Evolutionary conservation across 2,797 vertebrate genomes (phyloP), one percentile per base, ranked within the genome.

Genomic region (Gobionotothen gibberifrons): DNA sequence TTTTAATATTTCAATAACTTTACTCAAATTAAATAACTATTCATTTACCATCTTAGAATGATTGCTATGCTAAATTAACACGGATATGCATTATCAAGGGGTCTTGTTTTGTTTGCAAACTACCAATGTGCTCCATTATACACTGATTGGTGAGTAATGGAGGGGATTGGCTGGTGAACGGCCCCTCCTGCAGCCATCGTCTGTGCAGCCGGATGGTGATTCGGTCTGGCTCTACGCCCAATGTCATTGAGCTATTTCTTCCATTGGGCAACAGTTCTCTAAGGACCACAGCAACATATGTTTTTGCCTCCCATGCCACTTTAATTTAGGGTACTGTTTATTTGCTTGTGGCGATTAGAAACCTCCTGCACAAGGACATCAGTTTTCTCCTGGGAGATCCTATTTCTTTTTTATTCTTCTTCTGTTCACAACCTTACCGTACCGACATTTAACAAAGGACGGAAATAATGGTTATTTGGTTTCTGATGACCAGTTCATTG

Each of bases 261-360:
- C 74, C 77, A 69, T 12, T 69, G 72, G 67, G 74, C 77, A 55
- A 76, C 58, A 54, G 63, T 72, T 82, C 81, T 87, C 86, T 43
- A 43, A 59, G 75, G 85, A 80, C 69, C 36, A 47, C 48, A 59
- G 59, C 79, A 83, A 87, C 85, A 84, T 87, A 79, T 85, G 78
- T 73, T 76, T 80, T 71, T 66, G 69, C 15, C 62, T 85, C 78
- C 69, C 66, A 42, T 87, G 82, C 64, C 56, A 70, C 59, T 90
- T 84, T 81, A 83, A 87, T 82, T 85, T 65, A 78, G 77, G 82
- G 75, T 87, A 78, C 69, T 66, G 66, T 85, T 81, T 83, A 60
- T 87, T 89, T 22, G 66, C 85, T 85, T 67, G 73, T 79, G 74
- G 87, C 84, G 10, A 72, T 59, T 75, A 65, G 54, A 22, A 57